Evolutionary conservation across 2,888 invertebrate genomes (phyloP).

Genomic region (Holacanthella duospinosa): DNA sequence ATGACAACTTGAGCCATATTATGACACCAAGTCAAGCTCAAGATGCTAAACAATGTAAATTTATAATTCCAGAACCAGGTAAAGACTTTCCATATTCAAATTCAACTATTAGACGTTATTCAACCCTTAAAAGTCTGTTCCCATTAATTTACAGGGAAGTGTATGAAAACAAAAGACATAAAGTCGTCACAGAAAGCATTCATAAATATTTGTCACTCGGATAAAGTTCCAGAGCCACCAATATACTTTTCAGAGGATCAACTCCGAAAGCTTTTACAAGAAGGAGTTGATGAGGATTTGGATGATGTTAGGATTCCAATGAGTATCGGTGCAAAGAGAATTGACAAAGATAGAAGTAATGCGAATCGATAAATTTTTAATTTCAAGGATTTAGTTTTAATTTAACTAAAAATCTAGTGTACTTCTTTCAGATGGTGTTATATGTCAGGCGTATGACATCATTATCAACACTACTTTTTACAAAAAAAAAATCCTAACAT

Average conservation of each 20-base stretch:
- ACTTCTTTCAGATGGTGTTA: conserved; percentile 41
- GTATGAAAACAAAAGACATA: conserved; percentile 38
- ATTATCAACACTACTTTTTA: conserved; percentile 43
- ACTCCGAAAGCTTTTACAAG: conserved; percentile 41
- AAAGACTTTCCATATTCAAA: no score
- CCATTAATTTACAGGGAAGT: conserved; percentile 33
- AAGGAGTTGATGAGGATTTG: conserved; percentile 40
- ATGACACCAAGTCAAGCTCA: conserved; percentile 23
- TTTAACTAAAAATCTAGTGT: neutral
- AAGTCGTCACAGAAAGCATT: conserved; percentile 39
- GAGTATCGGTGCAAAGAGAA: conserved; percentile 45
- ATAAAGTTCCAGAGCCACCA: conserved; percentile 38
- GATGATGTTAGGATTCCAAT: conserved; percentile 44
- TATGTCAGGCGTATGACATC: conserved; percentile 44
- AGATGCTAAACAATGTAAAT: neutral
- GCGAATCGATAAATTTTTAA: neutral
- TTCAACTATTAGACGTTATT: no score
- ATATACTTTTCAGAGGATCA: conserved; percentile 42
- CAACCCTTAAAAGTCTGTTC: no score
- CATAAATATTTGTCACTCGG: conserved; percentile 43
- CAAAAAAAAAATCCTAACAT: conserved; percentile 40
- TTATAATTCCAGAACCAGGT: conserved; percentile 1
- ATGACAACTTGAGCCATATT: neutral
- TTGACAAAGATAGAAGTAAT: conserved; percentile 44
- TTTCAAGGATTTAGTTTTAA: no score